phyloP scores from a whole-genome alignment of 2,113 vertebrate species.

The Myotis lucifugus region DNA sequence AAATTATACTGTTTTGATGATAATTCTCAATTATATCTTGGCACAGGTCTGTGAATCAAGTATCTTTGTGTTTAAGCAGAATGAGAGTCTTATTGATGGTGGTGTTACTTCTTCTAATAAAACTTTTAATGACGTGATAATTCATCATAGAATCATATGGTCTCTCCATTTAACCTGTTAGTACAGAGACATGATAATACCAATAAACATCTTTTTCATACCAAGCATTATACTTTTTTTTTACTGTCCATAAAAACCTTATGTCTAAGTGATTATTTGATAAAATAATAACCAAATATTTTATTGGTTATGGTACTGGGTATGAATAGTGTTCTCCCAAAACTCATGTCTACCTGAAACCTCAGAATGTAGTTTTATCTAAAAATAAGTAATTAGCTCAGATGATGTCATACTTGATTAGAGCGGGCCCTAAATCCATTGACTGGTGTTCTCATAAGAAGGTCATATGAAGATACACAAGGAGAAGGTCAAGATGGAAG shows the following conservation, averaged over 20 bases:
- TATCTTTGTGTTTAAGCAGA: background rate
- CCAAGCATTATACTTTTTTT: background rate
- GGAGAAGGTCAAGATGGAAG: background rate
- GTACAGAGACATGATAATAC: background rate
- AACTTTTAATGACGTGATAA: background rate
- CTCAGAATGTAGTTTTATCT: background rate
- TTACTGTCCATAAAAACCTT: background rate
- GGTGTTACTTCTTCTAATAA: background rate
- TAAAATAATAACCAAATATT: background rate
- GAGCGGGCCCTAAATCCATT: background rate
- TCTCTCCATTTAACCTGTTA: background rate
- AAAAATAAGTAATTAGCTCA: background rate
- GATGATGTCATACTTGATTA: background rate
- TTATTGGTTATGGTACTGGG: background rate
- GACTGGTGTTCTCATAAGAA: background rate
- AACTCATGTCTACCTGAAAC: background rate
- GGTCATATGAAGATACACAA: background rate
- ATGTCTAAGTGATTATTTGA: background rate
- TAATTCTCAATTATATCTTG: constrained; percentile 32
- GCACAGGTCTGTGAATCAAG: background rate
- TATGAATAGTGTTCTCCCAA: background rate
- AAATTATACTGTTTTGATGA: background rate
- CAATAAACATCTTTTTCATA: background rate
- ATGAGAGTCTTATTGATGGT: background rate
- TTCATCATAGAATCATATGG: background rate